These are phyloP conservation scores for Melinopterus prodromus DNA, from an alignment of 2,888 invertebrate genomes.

Conservation along the genomic window DNA sequence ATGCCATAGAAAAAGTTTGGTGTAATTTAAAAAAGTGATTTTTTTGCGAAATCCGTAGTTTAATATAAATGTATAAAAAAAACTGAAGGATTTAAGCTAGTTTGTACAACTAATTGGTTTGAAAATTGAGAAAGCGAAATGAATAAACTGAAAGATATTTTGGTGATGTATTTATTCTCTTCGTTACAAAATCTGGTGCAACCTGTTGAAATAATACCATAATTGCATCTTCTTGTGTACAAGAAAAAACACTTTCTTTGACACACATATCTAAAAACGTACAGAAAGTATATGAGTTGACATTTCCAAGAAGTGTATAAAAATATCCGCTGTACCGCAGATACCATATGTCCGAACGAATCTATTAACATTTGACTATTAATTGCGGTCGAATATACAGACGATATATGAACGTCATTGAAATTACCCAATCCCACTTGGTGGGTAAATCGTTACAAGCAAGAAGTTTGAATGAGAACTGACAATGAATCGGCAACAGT, in stretches of 20 bases:
- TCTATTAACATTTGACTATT: constrained; percentile 4
- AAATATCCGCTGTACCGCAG: neutral
- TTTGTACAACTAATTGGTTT: too few relatives aligned
- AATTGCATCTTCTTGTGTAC: neutral
- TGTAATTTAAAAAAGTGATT: too few relatives aligned
- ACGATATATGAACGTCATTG: neutral
- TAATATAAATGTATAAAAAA: too few relatives aligned
- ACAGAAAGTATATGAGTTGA: neutral
- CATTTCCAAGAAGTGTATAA: neutral
- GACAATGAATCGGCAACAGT: neutral
- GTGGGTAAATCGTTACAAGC: neutral
- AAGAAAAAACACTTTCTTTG: neutral
- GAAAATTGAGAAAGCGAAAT: neutral
- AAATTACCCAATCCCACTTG: neutral
- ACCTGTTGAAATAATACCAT: neutral
- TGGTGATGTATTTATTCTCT: neutral
- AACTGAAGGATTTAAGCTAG: too few relatives aligned
- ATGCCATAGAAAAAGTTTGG: too few relatives aligned
- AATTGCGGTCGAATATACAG: neutral
- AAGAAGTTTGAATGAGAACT: neutral
- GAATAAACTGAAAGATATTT: neutral
- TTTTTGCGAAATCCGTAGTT: too few relatives aligned
- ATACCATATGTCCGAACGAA: neutral
- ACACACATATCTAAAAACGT: neutral
- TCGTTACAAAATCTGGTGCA: neutral